phyloP scores from a whole-genome alignment of 2,797 vertebrate species.

The Galago senegalensis region DNA sequence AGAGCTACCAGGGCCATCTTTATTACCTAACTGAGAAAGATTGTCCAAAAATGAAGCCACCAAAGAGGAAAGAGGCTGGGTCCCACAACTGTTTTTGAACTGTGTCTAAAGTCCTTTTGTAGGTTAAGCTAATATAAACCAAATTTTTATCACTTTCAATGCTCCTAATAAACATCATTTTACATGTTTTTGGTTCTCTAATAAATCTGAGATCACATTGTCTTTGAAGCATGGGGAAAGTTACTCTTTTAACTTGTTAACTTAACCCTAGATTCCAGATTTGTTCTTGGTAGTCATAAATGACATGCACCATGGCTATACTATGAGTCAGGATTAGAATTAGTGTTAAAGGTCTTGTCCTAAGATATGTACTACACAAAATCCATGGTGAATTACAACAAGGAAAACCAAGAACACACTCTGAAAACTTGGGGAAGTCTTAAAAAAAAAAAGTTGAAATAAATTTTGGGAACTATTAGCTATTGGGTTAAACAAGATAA shows the following conservation, averaged over 20 bases:
- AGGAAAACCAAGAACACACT: neutral
- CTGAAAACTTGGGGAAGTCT: neutral
- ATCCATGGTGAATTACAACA: neutral
- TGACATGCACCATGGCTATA: neutral
- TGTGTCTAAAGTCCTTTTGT: neutral
- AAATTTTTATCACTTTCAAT: slow-evolving; percentile 14
- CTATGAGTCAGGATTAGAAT: neutral
- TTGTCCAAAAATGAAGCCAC: neutral
- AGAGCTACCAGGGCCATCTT: neutral
- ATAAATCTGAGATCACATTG: neutral
- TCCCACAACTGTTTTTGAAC: neutral
- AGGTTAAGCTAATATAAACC: neutral
- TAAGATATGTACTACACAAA: neutral
- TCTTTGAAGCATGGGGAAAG: slow-evolving; percentile 13
- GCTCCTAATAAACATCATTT: neutral
- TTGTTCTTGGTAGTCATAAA: slow-evolving; percentile 11
- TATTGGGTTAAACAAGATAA: neutral
- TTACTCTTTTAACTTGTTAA: neutral
- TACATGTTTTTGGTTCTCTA: neutral
- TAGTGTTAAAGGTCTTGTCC: neutral
- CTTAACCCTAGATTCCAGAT: neutral
- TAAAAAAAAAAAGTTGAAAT: neutral
- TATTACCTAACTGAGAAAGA: neutral
- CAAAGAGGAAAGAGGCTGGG: neutral
- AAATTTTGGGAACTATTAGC: neutral